A percentile compares a stretch with the other conserved stretches of the same genome.
Evolutionary conservation across 1,140 invertebrate species (phyloP).

Genomic region (Stenopsyche tienmushanensis): DNA sequence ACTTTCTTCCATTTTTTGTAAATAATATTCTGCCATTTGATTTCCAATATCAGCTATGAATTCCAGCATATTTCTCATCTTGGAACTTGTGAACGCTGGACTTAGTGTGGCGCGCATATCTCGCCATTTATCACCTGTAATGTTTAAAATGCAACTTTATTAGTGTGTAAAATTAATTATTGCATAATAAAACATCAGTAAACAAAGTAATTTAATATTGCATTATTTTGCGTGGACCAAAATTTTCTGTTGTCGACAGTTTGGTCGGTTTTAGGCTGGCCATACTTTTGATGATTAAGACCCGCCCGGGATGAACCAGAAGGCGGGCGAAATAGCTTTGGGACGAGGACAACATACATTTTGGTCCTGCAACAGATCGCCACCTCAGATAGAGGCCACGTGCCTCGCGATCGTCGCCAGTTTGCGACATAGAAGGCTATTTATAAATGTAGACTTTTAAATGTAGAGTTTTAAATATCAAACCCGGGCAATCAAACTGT

Average conservation of each 20-base stretch:
- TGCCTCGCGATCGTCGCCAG: too few relatives aligned
- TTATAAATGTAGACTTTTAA: too few relatives aligned
- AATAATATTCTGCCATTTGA: conserved; percentile 37
- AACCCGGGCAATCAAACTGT: too few relatives aligned
- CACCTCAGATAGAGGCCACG: too few relatives aligned
- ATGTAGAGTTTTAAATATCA: too few relatives aligned
- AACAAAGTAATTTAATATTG: too few relatives aligned
- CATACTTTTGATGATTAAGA: background rate
- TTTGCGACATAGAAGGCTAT: too few relatives aligned
- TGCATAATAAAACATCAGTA: too few relatives aligned
- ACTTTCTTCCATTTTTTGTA: conserved; percentile 25
- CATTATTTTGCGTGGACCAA: background rate
- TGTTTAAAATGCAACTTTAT: background rate
- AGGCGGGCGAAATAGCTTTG: too few relatives aligned
- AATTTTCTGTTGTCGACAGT: background rate
- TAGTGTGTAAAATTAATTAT: background rate
- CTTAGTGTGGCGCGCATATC: conserved; percentile 53
- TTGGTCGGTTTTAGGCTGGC: background rate
- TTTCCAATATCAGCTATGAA: conserved; percentile 44
- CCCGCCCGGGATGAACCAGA: too few relatives aligned
- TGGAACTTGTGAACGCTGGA: conserved; percentile 52
- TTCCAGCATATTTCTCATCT: conserved; percentile 42
- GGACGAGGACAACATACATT: too few relatives aligned
- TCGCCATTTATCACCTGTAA: conserved; percentile 50
- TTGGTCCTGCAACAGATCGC: too few relatives aligned